Evolutionary conservation across 2,797 vertebrate species (phyloP).

Genomic region (Pseudotriccus pelzelni): DNA sequence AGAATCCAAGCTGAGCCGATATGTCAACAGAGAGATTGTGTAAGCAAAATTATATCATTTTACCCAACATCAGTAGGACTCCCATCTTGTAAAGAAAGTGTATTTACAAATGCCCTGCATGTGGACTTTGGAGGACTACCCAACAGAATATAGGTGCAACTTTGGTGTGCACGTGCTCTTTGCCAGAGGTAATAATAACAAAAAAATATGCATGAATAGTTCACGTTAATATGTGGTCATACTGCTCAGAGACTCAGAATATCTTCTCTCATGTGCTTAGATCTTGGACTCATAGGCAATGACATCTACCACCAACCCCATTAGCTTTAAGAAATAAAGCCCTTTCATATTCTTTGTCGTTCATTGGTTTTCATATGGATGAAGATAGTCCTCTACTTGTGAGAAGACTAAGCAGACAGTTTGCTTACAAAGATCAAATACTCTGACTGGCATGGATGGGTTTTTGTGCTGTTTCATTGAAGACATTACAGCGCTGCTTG

Average conservation of each 20-base stretch:
- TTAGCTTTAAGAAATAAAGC: background rate
- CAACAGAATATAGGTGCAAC: background rate
- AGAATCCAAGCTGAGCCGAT: background rate
- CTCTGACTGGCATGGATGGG: fast-evolving
- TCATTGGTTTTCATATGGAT: background rate
- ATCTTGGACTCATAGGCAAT: background rate
- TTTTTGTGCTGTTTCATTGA: background rate
- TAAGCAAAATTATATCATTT: background rate
- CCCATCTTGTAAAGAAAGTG: background rate
- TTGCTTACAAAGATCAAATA: background rate
- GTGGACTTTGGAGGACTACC: background rate
- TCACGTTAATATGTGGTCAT: background rate
- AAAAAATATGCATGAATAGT: background rate
- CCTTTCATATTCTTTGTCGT: background rate
- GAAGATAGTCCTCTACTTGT: background rate
- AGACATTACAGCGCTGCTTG: background rate
- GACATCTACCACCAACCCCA: background rate
- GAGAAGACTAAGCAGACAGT: background rate
- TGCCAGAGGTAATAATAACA: background rate
- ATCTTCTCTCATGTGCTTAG: background rate
- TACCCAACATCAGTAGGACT: background rate
- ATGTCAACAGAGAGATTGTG: background rate
- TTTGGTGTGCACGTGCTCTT: background rate
- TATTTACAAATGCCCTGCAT: background rate
- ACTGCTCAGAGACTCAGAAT: background rate